Percentiles rank a stretch among this genome's conserved stretches.
Conservation (phyloP, 1,140 invertebrate species). For the Atopsyche davidsoni region DNA sequence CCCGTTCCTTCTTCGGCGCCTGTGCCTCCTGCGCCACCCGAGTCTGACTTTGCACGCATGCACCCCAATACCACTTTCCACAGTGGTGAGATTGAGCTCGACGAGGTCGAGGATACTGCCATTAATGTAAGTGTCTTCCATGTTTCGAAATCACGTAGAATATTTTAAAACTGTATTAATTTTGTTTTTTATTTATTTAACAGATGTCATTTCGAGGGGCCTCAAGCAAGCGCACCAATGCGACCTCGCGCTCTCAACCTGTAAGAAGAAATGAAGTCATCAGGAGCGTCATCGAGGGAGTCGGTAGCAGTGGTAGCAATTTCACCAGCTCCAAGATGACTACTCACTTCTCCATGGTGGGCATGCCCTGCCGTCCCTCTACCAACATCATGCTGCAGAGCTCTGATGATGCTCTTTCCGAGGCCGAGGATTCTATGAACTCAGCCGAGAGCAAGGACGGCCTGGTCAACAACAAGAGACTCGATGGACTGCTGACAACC, state of each 20-base stretch:
- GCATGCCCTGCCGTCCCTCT: conserved; percentile 10
- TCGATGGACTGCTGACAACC: conserved; percentile 17
- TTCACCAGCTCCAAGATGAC: conserved; percentile 17
- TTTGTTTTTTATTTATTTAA: conserved; percentile 9
- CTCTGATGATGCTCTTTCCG: conserved; percentile 24
- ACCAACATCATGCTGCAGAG: conserved; percentile 16
- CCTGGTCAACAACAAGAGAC: conserved; percentile 18
- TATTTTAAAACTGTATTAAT: background rate
- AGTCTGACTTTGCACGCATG: conserved; percentile 40
- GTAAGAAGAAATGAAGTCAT: conserved; percentile 17
- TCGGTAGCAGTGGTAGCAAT: conserved; percentile 17
- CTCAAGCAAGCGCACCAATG: conserved; percentile 9
- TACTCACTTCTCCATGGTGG: conserved; percentile 21
- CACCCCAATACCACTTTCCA: conserved; percentile 48
- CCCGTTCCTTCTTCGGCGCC: background rate
- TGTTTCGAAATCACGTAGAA: conserved; percentile 5
- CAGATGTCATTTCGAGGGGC: conserved; percentile 22
- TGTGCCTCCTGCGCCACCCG: conserved; percentile 37
- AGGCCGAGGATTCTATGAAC: conserved; percentile 22
- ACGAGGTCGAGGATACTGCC: conserved; percentile 28
- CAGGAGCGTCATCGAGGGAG: conserved; percentile 26
- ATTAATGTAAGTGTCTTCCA: conserved; percentile 20
- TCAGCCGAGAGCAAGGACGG: conserved; percentile 22
- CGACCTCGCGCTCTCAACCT: background rate
- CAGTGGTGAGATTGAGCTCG: conserved; percentile 40